Evolutionary conservation across 2,797 vertebrate species (phyloP).

Genomic region (Adrianichthys oophorus): DNA sequence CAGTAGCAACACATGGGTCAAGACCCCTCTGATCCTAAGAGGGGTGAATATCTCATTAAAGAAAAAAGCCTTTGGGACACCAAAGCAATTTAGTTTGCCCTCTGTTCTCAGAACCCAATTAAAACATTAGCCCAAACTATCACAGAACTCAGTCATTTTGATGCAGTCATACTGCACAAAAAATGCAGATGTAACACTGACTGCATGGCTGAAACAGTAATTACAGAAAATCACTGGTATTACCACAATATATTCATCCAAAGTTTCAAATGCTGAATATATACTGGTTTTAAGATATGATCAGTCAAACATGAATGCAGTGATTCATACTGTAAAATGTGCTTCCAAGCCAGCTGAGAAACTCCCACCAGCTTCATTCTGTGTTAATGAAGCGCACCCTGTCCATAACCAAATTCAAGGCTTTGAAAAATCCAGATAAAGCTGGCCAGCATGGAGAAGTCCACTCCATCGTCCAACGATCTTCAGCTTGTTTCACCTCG

Average conservation of each 20-base stretch:
- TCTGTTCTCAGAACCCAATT: conserved; percentile 77
- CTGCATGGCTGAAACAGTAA: conserved; percentile 14
- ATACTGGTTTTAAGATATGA: conserved; percentile 1
- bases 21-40: conserved; percentile 73
- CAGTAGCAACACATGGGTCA: conserved; percentile 70
- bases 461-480: conserved; percentile 39
- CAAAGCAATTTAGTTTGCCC: conserved; percentile 77
- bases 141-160: conserved; percentile 63
- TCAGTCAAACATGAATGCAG: conserved; percentile 18
- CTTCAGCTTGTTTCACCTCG: conserved; percentile 43
- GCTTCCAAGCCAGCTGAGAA: conserved; percentile 61
- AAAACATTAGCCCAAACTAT: conserved; percentile 77
- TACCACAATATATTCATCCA: too few relatives aligned
- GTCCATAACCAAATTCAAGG: conserved; percentile 60
- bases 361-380: conserved; percentile 56
- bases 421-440: conserved; percentile 48
- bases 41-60: conserved; percentile 77
- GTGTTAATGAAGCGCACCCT: conserved; percentile 62
- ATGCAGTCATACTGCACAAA: conserved; percentile 33
- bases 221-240: neutral
- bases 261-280: conserved; percentile 17
- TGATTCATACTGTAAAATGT: conserved; percentile 34
- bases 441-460: conserved; percentile 21
- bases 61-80: conserved; percentile 71
- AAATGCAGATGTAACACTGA: conserved; percentile 37